Evolutionary conservation across 2,888 invertebrate genomes (phyloP), one percentile per base, ranked within the genome.

Genomic region (Desoria tigrina): DNA sequence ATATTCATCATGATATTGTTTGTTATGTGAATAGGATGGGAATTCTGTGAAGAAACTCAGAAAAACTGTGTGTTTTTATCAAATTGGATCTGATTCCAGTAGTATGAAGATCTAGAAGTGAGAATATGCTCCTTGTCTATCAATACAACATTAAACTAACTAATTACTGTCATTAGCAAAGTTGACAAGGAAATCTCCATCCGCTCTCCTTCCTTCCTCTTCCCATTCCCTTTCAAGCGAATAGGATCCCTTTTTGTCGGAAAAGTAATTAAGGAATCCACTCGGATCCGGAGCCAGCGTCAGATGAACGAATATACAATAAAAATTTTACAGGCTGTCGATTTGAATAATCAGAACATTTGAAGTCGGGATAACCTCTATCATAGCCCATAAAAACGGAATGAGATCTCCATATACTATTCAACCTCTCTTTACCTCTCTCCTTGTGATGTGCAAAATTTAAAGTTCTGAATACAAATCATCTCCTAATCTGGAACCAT

Each of bases 291-390:
- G 49, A 54, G 54, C n/a, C 27, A 58, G 27, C 24, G n/a, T n/a
- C n/a, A 58, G 27, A 4, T 23, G 24, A 42, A 42, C 3, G 28
- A 45, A 49, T 7, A 45, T 58, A 42, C 28, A 24, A 58, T 58
- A 58, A 58, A 58, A 58, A 27, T 45, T 58, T 58, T 58, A 58
- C 26, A 49, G 58, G 37, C 58, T 45, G 58, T 49, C 58, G 42
- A 58, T 58, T 58, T 58, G 58, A 58, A 58, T 58, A 58, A 58
- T 58, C 45, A 45, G 49, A 24, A 58, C 58, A 58, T 58, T 58
- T 58, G 45, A 49, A 58, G 58, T 58, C 58, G 24, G 58, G 58
- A 42, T 58, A 58, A 42, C 45, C 45, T 21, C 42, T 58, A 26
- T 6, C 16, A 42, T 28, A 57, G 42, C 57, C 26, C 21, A 42